Conservation (phyloP, 1,140 invertebrate species). For the Papilio dardanus region DNA sequence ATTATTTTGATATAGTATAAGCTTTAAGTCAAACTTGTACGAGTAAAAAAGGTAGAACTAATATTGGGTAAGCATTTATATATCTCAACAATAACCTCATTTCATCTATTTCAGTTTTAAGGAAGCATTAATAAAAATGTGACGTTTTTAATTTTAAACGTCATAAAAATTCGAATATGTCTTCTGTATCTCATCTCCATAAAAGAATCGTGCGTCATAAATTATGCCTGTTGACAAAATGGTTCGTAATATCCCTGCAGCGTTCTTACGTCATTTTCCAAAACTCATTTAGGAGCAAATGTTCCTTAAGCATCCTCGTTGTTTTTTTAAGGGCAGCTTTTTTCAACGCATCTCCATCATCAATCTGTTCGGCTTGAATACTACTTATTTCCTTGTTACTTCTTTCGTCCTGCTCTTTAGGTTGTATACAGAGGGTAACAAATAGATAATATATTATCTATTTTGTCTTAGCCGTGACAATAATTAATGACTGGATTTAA, state of each 20-base stretch:
- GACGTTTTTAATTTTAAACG: slow-evolving; percentile 55
- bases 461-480: slow-evolving; percentile 80
- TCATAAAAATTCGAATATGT: slow-evolving; percentile 73
- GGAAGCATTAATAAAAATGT: slow-evolving; percentile 65
- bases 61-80: slow-evolving; percentile 5
- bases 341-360: slow-evolving; percentile 71
- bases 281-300: slow-evolving; percentile 70
- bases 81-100: slow-evolving; percentile 34
- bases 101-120: slow-evolving; percentile 56
- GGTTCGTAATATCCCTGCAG: slow-evolving; percentile 74
- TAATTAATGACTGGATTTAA: slow-evolving; percentile 82
- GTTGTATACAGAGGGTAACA: slow-evolving; percentile 66
- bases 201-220: slow-evolving; percentile 61
- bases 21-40: background rate
- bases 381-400: slow-evolving; percentile 77
- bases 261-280: slow-evolving; percentile 64
- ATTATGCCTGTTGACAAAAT: slow-evolving; percentile 78
- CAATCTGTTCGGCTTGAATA: slow-evolving; percentile 69
- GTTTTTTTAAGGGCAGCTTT: slow-evolving; percentile 74
- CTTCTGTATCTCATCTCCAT: slow-evolving; percentile 61
- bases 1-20: background rate
- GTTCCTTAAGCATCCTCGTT: slow-evolving; percentile 62
- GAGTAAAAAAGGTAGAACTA: background rate
- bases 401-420: slow-evolving; percentile 76
- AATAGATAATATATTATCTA: slow-evolving; percentile 80